Conservation (phyloP, 2,888 invertebrate genomes). For the Agapetus fuscipes region DNA sequence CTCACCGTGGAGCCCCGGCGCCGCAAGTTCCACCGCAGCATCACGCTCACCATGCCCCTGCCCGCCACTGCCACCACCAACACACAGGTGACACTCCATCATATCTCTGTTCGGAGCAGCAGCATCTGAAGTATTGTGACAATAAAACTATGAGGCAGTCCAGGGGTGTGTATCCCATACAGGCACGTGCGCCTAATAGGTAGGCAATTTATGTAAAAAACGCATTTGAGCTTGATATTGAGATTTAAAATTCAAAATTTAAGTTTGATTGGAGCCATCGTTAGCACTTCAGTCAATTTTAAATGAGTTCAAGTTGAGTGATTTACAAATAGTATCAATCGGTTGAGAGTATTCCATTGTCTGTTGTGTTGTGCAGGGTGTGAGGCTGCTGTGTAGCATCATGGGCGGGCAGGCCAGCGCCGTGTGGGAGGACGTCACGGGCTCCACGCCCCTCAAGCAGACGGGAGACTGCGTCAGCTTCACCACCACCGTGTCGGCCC, state of each 20-base stretch:
- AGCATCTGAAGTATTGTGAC: slow-evolving; percentile 33
- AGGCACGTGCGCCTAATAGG: too few relatives aligned
- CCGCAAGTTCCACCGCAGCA: slow-evolving; percentile 97
- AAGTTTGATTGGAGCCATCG: too few relatives aligned
- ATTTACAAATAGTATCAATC: too few relatives aligned
- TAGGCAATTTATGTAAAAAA: too few relatives aligned
- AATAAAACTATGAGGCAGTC: too few relatives aligned
- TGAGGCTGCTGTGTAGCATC: slow-evolving; percentile 89
- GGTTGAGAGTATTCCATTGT: too few relatives aligned
- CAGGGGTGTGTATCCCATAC: too few relatives aligned
- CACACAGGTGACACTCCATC: slow-evolving; percentile 24
- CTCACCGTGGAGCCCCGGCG: slow-evolving; percentile 96
- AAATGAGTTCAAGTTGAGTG: too few relatives aligned
- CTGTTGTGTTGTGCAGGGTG: too few relatives aligned
- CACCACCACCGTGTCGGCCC: slow-evolving; percentile 96
- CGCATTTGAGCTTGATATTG: too few relatives aligned
- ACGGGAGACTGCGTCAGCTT: slow-evolving; percentile 96
- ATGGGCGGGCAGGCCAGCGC: slow-evolving; percentile 95
- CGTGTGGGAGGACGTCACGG: slow-evolving; percentile 99
- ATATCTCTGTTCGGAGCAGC: slow-evolving; percentile 27
- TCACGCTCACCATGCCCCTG: slow-evolving; percentile 90
- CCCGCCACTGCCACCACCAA: slow-evolving; percentile 51
- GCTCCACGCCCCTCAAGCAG: slow-evolving; percentile 93
- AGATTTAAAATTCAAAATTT: too few relatives aligned
- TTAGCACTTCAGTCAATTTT: too few relatives aligned